phyloP scores from a whole-genome alignment of 2,113 vertebrate species.

The Sebastes fasciatus region DNA sequence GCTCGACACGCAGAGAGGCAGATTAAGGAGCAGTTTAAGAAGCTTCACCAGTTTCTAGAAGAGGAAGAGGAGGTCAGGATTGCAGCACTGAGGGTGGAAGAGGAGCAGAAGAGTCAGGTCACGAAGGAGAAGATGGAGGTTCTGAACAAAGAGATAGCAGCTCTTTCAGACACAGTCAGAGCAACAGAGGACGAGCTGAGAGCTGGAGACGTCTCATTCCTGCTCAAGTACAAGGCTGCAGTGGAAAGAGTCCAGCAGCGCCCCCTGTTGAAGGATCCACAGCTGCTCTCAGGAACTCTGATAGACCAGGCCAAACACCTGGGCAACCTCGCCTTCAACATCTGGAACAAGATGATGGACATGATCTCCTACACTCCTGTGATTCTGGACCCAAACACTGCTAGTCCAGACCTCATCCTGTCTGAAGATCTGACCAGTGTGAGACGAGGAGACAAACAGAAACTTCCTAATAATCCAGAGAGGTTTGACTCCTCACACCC shows the following conservation, averaged over 20 bases:
- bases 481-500: background rate
- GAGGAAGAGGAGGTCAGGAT: slow-evolving; percentile 15
- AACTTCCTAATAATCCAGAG: slow-evolving; percentile 38
- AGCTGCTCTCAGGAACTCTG: background rate
- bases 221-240: too few relatives aligned
- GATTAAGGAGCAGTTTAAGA: slow-evolving; percentile 7
- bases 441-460: background rate
- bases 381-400: background rate
- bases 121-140: background rate
- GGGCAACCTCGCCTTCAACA: slow-evolving; percentile 35
- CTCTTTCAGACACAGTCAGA: too few relatives aligned
- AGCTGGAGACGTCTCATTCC: too few relatives aligned
- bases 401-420: background rate
- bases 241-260: too few relatives aligned
- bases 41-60: background rate
- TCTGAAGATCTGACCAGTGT: background rate
- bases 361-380: slow-evolving; percentile 31
- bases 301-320: background rate
- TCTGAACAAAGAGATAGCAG: too few relatives aligned
- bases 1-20: background rate
- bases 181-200: too few relatives aligned
- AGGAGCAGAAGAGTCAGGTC: background rate
- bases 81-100: background rate
- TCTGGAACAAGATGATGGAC: slow-evolving; percentile 23
- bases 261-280: slow-evolving; percentile 1